Evolutionary conservation across 2,888 invertebrate species (phyloP).

Genomic region (Spisula subtruncata): DNA sequence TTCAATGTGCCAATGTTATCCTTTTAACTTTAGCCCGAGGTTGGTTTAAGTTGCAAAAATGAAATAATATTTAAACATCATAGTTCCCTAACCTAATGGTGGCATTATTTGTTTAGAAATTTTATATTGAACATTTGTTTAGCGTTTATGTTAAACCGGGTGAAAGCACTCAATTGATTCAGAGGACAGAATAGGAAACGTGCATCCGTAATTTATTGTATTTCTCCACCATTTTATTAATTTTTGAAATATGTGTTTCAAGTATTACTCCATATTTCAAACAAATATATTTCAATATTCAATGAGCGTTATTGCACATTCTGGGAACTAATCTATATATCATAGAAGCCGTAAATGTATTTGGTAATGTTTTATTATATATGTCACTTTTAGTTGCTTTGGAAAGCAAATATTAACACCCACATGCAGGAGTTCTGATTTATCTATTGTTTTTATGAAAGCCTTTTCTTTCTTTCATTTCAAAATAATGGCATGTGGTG

Average conservation of each 20-base stretch:
- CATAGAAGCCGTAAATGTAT: background rate
- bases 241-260: background rate
- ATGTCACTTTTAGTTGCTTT: background rate
- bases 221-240: background rate
- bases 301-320: background rate
- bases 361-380: background rate
- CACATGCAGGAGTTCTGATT: no score
- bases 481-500: no score
- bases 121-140: background rate
- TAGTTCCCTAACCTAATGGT: background rate
- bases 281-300: background rate
- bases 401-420: background rate
- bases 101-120: background rate
- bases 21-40: background rate
- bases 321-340: background rate
- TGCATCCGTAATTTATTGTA: background rate
- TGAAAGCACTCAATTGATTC: background rate
- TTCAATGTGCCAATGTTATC: background rate
- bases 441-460: no score
- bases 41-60: background rate
- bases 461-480: no score
- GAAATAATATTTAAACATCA: background rate
- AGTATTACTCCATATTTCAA: slow-evolving; percentile 10
- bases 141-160: background rate
- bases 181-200: background rate